Base-by-base conservation (phyloP, 2,888 invertebrate species). In the Metopia argyrocephala region DNA sequence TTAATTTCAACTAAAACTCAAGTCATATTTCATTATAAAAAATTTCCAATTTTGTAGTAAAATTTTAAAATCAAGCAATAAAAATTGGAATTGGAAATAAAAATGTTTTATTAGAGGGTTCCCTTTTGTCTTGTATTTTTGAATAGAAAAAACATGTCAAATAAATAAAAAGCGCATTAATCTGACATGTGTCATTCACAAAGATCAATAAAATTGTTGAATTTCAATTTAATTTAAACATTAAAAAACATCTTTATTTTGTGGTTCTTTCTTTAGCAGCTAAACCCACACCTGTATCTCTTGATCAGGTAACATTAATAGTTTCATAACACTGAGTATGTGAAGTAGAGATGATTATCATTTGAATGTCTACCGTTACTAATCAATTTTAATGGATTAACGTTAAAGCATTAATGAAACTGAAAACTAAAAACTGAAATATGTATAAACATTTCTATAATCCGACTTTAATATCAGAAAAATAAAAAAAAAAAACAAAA, bases 321-420 rank as follows among this genome's bases (percentile, higher is more conserved):
- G 12, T 12, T 9, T 12, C 38, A 38, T 15, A 12, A 12, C 38
- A 1, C 38, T 38, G 12, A 6, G 38, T 12, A 31, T 31, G 6
- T 7, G 15, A 3, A 48, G 31, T 59, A 48, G 27, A 81, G 65
- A 78, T 74, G 57, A 2, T 76, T 69, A 81, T 78, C 76, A 45
- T 12, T 50, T 56, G 6, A 56, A 18, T 18, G 3, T 64, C 59
- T 65, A 38, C 74, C 65, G 61, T 81, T 81, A 70, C 69, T 20
- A 74, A 81, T 70, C 74, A 74, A 70, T 70, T 70, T 74, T 78
- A n/a, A 74, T 74, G 18, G 45, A n/a, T 64, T 56, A n/a, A 0
- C 15, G 31, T 45, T 21, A 25, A 54, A 21, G 25, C 18, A n/a
- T 12, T 9, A 38, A 38, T 38, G 15, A 38, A 38, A 12, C 15